These are phyloP conservation scores for Hetaerina americana DNA, from an alignment of 1,140 invertebrate species.

Conservation along the genomic window DNA sequence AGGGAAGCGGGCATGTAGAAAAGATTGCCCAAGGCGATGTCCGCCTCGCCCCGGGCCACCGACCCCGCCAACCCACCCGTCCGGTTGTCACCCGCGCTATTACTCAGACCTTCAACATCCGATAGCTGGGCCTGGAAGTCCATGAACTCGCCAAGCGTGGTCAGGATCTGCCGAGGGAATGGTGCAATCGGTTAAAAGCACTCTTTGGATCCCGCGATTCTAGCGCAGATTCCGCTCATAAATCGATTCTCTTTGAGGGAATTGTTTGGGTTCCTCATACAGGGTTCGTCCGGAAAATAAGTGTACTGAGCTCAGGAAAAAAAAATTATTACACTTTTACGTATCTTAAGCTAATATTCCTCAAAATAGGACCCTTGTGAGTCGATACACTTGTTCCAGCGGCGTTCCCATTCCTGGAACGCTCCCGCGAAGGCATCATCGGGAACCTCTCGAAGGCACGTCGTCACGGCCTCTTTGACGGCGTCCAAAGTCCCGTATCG, in stretches of 20 bases:
- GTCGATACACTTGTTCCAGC: no score
- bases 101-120: no score
- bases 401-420: no score
- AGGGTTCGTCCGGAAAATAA: no score
- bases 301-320: background rate
- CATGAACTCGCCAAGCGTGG: conserved; percentile 47
- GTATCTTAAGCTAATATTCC: background rate
- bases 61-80: conserved; percentile 65
- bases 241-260: no score
- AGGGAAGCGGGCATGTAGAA: conserved; percentile 55
- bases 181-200: background rate
- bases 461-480: no score
- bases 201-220: background rate
- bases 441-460: no score
- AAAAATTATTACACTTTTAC: background rate
- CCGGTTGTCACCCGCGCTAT: conserved; percentile 38
- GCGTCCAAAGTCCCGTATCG: no score
- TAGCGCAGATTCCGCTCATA: background rate
- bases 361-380: no score
- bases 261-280: no score
- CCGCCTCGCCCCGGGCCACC: conserved; percentile 46
- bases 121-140: conserved; percentile 55
- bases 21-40: conserved; percentile 62
- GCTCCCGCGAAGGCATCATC: no score
- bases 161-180: conserved; percentile 39